Conservation (phyloP, 37 sponge, comb jelly and placozoan species). For the Haliclona indistincta region DNA sequence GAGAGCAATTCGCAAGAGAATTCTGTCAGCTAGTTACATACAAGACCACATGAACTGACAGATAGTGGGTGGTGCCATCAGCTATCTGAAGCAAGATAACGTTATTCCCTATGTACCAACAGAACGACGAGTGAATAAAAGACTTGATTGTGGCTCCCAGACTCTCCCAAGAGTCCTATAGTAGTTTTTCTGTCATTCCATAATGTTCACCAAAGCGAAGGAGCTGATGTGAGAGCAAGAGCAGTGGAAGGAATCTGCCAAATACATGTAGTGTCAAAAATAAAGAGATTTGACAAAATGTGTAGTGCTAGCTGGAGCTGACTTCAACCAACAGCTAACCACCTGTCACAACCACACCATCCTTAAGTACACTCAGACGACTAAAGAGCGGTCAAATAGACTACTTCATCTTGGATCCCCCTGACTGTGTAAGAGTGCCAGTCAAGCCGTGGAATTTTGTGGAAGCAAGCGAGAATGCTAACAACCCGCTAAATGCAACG, state of each 20-base stretch:
- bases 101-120: not conserved
- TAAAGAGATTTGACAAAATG: not conserved
- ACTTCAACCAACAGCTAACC: not conserved
- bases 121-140: too few species aligned
- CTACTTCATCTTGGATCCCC: not conserved
- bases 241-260: not conserved
- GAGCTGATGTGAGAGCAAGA: not conserved
- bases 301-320: constrained; percentile 2
- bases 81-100: not conserved
- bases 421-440: too few species aligned
- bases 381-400: too few species aligned
- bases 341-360: too few species aligned
- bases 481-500: too few species aligned
- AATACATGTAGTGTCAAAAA: not conserved
- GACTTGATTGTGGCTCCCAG: not conserved
- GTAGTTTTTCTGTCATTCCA: constrained; percentile 3
- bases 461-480: too few species aligned
- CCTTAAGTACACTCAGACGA: too few species aligned
- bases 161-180: not conserved
- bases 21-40: not conserved
- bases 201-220: not conserved
- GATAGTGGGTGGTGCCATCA: not conserved
- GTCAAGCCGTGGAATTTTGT: too few species aligned
- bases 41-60: not conserved
- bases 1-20: too few species aligned